Percentiles rank a stretch among this genome's conserved stretches.
Conservation (phyloP, 2,113 vertebrate genomes). For the Serilophus lunatus region DNA sequence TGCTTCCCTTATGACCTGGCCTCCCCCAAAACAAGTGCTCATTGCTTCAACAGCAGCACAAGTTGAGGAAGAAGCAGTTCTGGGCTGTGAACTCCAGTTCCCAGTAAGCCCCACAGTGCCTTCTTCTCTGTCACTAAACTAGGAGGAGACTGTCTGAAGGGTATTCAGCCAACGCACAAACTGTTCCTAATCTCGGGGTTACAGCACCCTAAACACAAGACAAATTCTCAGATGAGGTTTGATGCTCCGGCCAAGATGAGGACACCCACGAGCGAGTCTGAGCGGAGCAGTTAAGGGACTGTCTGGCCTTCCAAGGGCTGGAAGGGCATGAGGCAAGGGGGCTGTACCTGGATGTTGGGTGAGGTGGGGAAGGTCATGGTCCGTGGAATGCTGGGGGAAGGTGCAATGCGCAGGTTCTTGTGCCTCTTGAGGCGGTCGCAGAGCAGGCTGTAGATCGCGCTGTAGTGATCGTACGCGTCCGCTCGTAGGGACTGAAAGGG, state of each 20-base stretch:
- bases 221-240: accelerated
- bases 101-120: neutral
- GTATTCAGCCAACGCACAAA: neutral
- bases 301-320: neutral
- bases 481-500: slow-evolving; percentile 84
- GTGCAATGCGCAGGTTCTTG: slow-evolving; percentile 86
- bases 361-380: slow-evolving; percentile 82
- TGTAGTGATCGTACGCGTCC: slow-evolving; percentile 98
- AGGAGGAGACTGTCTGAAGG: neutral
- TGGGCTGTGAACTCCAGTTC: neutral
- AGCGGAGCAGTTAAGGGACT: no score
- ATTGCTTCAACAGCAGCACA: neutral
- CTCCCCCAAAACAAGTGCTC: neutral
- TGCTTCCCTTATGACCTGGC: neutral
- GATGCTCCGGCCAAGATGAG: neutral
- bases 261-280: accelerated
- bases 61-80: neutral
- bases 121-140: neutral
- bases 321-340: accelerated
- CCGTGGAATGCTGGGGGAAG: slow-evolving; percentile 79
- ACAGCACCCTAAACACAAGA: neutral
- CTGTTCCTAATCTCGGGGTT: neutral
- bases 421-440: slow-evolving; percentile 94
- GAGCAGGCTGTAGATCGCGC: slow-evolving; percentile 97
- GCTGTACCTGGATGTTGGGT: slow-evolving; percentile 82